Conservation (phyloP, 2,113 vertebrate genomes). For the Phrynosoma platyrhinos region DNA sequence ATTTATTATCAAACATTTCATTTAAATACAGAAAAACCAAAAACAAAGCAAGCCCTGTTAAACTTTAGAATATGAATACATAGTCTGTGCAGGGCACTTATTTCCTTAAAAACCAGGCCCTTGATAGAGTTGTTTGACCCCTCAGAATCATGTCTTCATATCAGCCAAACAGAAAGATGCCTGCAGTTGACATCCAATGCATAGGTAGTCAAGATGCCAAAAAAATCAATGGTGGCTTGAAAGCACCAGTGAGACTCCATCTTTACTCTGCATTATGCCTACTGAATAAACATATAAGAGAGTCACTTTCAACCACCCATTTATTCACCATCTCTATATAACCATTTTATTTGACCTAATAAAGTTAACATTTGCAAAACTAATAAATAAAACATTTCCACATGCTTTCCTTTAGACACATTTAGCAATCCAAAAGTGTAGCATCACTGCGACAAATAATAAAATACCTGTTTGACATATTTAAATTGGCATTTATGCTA, state of each 20-base stretch:
- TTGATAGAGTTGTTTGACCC: not conserved
- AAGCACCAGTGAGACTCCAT: not conserved
- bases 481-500: not conserved
- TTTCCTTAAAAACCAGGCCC: not conserved
- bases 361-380: not conserved
- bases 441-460: not conserved
- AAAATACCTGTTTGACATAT: not conserved
- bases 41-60: not conserved
- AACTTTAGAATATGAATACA: not conserved
- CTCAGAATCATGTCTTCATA: slow-evolving; percentile 14
- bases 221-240: not conserved
- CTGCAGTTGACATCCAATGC: not conserved
- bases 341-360: not conserved
- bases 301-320: not conserved
- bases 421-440: not conserved
- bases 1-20: not conserved
- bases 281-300: not conserved
- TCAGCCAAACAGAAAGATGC: slow-evolving; percentile 20
- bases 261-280: not conserved
- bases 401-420: not conserved
- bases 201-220: not conserved
- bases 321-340: not conserved
- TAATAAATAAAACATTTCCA: not conserved
- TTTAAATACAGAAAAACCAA: not conserved
- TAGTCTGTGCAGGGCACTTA: not conserved